Evolutionary conservation across 2,797 vertebrate genomes (phyloP), one percentile per base, ranked within the genome.

Genomic region (Chanos chanos): DNA sequence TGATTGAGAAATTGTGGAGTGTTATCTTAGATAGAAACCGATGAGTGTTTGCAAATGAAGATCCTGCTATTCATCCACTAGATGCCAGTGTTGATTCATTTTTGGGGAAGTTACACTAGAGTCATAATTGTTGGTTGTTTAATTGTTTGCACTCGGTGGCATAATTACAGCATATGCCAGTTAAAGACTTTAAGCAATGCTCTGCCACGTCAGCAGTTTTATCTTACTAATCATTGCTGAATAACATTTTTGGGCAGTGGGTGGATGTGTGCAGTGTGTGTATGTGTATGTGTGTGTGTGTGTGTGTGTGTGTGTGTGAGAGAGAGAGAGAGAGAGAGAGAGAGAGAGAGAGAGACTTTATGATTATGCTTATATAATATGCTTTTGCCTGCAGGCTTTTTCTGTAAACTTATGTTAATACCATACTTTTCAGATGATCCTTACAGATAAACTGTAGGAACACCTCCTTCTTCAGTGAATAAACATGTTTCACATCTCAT

Each of bases 61-160:
- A 15, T 2, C 30, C 15, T 13, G 18, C 50, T 64, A 28, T 47
- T 18, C 10, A 39, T 61, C 81, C 81, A 84, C 77, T 72, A 87
- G 81, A 78, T 82, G 85, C 64, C 83, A 81, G 76, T 72, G 62
- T 86, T 83, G 61, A 65, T 62, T 77, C 49, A 56, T 36, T 68
- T 74, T 72, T 56, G 8, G 13, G 1, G 2, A 34, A 43, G 54
- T 44, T 12, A 15, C 37, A 39, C 48, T 68, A 40, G 43, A 13
- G n/a, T 44, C 40, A 25, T 44, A 51, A 54, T 48, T 68, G 34
- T 37, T 33, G 15, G 22, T 39, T n/a, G 12, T 43, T 64, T 28
- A 25, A 25, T 69, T 51, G 40, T 34, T 61, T 25, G 22, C 49
- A n/a, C 9, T 7, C 13, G 22, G 13, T 22, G 6, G 36, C 47